A percentile compares a stretch with the other conserved stretches of the same genome.
phyloP scores from a whole-genome alignment of 2,888 invertebrate species.

The Euplexia lucipara region DNA sequence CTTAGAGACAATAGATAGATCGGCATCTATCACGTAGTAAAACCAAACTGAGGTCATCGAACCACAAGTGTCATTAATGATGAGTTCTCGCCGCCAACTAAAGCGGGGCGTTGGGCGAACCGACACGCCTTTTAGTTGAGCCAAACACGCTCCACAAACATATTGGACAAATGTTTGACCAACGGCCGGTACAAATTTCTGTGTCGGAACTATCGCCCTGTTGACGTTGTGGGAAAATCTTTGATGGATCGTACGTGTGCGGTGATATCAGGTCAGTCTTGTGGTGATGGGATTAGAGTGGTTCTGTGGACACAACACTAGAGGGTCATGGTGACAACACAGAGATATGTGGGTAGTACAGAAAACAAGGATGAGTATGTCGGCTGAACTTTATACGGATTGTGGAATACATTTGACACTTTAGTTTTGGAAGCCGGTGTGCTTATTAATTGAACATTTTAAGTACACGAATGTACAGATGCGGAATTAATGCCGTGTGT shows the following conservation, averaged over 20 bases:
- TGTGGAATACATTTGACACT: too few relatives aligned
- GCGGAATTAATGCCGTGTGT: too few relatives aligned
- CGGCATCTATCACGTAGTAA: slow-evolving; percentile 34
- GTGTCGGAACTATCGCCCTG: slow-evolving; percentile 81
- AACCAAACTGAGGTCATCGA: slow-evolving; percentile 54
- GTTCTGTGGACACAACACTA: slow-evolving; percentile 24
- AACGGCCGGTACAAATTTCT: slow-evolving; percentile 78
- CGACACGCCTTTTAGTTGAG: slow-evolving; percentile 85
- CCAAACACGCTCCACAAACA: slow-evolving; percentile 79
- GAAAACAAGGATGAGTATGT: slow-evolving; percentile 6
- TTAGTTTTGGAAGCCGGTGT: too few relatives aligned
- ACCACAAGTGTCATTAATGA: slow-evolving; percentile 60
- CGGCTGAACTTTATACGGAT: not conserved
- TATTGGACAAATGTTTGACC: slow-evolving; percentile 77
- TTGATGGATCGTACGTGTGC: slow-evolving; percentile 63
- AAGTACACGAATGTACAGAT: too few relatives aligned
- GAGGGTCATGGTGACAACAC: slow-evolving; percentile 21
- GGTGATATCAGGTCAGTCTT: slow-evolving; percentile 34
- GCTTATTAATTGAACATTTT: too few relatives aligned
- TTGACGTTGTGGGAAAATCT: slow-evolving; percentile 63
- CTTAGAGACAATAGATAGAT: slow-evolving; percentile 2
- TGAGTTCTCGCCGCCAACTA: slow-evolving; percentile 67
- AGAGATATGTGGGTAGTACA: slow-evolving; percentile 20
- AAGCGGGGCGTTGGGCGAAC: slow-evolving; percentile 77
- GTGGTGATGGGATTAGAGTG: slow-evolving; percentile 41